phyloP scores from a whole-genome alignment of 92 coral and sea anemone species.

The Heteractis magnifica region DNA sequence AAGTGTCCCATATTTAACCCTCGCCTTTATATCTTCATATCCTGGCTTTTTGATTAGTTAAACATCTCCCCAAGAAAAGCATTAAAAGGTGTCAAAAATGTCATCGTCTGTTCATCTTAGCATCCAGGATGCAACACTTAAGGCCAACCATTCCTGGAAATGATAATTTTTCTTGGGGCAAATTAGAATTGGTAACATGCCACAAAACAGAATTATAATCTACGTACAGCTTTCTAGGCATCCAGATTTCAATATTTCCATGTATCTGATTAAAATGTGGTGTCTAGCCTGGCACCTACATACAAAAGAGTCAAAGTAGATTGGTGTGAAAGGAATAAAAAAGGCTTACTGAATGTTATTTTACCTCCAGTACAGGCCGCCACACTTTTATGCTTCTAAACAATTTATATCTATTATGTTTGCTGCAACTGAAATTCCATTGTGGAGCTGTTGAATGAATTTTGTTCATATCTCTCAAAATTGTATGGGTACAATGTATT shows the following conservation, averaged over 20 bases:
- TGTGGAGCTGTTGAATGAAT: not conserved
- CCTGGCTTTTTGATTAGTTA: not conserved
- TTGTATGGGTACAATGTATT: not conserved
- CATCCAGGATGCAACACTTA: conserved; percentile 14
- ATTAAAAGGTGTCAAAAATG: not conserved
- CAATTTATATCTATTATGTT: not conserved
- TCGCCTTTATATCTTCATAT: not conserved
- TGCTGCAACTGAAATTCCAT: not conserved
- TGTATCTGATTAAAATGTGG: too few relatives aligned
- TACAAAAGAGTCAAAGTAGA: not conserved
- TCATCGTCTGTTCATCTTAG: not conserved
- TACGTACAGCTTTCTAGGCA: not conserved
- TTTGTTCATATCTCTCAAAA: not conserved
- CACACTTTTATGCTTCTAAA: not conserved
- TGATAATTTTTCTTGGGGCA: not conserved
- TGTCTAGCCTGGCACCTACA: not conserved
- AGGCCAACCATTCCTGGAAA: conserved; percentile 11
- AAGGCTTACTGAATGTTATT: not conserved
- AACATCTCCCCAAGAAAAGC: not conserved
- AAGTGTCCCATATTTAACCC: not conserved
- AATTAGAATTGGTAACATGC: conserved; percentile 4
- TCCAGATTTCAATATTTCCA: not conserved
- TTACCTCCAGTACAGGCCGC: not conserved
- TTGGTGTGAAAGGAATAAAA: not conserved
- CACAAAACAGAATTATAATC: not conserved